phyloP scores from a whole-genome alignment of 2,797 vertebrate genomes.

The Callimico goeldii region DNA sequence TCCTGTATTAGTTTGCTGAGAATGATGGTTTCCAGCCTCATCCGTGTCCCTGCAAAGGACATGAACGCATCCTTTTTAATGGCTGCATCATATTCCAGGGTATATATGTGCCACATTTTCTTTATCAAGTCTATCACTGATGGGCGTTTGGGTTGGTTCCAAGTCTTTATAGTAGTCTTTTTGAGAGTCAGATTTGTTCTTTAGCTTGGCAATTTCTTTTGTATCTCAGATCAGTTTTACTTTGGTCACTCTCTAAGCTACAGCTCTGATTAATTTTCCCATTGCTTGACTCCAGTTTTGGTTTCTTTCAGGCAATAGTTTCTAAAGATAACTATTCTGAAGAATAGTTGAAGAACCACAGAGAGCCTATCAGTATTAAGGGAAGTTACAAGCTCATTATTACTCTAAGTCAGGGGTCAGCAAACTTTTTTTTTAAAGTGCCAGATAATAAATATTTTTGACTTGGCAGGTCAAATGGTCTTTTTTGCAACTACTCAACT shows the following conservation, averaged over 20 bases:
- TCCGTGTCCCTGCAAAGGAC: no score
- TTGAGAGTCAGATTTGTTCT: background rate
- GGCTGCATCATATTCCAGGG: no score
- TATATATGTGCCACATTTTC: no score
- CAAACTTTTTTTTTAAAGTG: background rate
- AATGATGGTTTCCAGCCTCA: no score
- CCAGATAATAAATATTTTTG: slow-evolving; percentile 4
- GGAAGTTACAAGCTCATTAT: background rate
- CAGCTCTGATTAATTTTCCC: background rate
- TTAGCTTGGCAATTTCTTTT: slow-evolving; percentile 24
- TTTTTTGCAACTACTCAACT: background rate
- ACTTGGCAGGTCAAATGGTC: background rate
- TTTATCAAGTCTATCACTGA: no score
- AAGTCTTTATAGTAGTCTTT: background rate
- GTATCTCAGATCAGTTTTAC: background rate
- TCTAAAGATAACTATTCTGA: slow-evolving; percentile 51
- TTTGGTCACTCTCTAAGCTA: slow-evolving; percentile 28
- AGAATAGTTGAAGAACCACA: background rate
- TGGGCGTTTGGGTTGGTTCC: no score
- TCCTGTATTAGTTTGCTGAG: no score
- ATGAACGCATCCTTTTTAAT: no score
- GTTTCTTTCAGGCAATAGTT: slow-evolving; percentile 31
- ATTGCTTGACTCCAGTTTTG: background rate
- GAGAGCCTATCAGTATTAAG: background rate
- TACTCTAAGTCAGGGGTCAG: background rate